Evolutionary conservation across 1,140 invertebrate genomes (phyloP), one percentile per base, ranked within the genome.

Genomic region (Globodera ellingtonae): DNA sequence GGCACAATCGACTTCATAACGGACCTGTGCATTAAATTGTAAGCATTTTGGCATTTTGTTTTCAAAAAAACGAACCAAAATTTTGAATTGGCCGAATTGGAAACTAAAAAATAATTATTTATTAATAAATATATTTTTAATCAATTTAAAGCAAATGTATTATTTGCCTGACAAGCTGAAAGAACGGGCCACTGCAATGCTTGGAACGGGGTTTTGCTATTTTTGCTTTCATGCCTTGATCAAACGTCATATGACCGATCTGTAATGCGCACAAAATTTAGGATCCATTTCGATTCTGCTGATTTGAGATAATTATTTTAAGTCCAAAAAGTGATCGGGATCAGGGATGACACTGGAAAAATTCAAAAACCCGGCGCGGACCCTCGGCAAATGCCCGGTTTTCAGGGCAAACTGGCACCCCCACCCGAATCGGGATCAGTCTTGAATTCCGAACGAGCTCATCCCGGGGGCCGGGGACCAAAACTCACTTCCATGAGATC

Each of bases 11-110:
- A 88, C 87, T 79, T 89, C 87, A 71, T 84, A 89, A 67, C 87
- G 76, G 67, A 89, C 87, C 56, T 62, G 56, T 35, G 35, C 35
- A 35, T 35, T 2, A 18, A 62, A 18, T 15, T 62, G 18, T n/a
- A 62, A n/a, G 3, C 0, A 35, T 15, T 62, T 6, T 21, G 50
- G 50, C 50, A 52, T 52, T 52, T 35, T 24, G 24, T 24, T 24
- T 24, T 24, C 24, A 15, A 59, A 59, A 59, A 62, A 62, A 15
- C 56, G 13, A 6, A 18, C 56, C 67, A 89, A 85, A 48, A 89
- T 88, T 80, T 87, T 82, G 73, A 89, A 89, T 35, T 70, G 67
- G 3, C 87, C 87, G 65, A 89, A 89, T 83, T 87, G 84, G 75
- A 89, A 89, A 52, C 79, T 78, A n/a, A 35, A 35, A 70, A 62